Conservation (phyloP, 2,888 invertebrate species). For the Tuberolachnus salignus region DNA sequence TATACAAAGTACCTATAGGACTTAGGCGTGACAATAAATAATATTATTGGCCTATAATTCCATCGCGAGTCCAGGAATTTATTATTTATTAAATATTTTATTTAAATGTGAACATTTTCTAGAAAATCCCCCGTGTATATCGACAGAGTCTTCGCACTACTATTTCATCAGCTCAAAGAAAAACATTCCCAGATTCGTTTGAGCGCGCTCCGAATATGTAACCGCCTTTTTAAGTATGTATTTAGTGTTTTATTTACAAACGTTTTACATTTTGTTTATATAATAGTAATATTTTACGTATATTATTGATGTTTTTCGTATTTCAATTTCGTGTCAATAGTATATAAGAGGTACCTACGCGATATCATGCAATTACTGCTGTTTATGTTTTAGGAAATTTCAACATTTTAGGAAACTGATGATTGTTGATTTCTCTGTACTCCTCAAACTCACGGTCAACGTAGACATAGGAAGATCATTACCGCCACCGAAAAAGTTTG, state of each 20-base stretch:
- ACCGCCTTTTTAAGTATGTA: conserved; percentile 64
- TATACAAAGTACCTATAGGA: too few species aligned
- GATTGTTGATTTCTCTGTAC: conserved; percentile 63
- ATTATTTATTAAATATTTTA: conserved; percentile 2
- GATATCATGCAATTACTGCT: too few species aligned
- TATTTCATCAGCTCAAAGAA: conserved; percentile 64
- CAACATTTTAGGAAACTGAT: conserved; percentile 65
- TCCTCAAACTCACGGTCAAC: conserved; percentile 63
- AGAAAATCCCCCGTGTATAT: conserved; percentile 64
- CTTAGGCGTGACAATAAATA: not conserved
- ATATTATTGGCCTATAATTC: not conserved
- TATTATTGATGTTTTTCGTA: too few species aligned
- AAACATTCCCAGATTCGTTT: conserved; percentile 67
- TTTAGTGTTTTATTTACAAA: not conserved
- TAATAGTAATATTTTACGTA: too few species aligned
- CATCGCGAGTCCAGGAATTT: not conserved
- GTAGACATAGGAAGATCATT: conserved; percentile 63
- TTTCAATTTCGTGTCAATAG: too few species aligned
- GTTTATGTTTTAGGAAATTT: conserved; percentile 63
- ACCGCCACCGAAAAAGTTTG: conserved; percentile 65
- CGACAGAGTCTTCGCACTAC: conserved; percentile 63
- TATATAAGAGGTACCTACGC: too few species aligned
- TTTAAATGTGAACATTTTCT: conserved; percentile 54
- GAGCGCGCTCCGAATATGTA: conserved; percentile 65
- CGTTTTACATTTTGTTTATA: too few species aligned